Evolutionary conservation across 2,888 invertebrate genomes (phyloP).

Genomic region (Calameuta idolon): DNA sequence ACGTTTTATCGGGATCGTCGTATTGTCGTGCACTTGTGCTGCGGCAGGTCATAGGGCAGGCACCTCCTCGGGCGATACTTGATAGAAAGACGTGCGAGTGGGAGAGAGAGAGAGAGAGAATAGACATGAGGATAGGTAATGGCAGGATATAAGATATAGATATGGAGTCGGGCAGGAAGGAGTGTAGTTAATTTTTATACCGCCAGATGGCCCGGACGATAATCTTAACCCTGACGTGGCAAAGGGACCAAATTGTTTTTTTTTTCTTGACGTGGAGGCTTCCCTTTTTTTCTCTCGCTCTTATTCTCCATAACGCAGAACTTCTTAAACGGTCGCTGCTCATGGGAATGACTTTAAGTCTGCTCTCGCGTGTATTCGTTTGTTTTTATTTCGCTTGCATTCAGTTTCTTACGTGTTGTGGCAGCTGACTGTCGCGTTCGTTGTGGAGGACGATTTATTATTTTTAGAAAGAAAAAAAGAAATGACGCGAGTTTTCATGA

Average conservation of each 20-base stretch:
- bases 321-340: background rate
- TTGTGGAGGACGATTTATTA: background rate
- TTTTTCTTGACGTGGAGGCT: background rate
- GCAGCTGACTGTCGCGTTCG: background rate
- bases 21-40: background rate
- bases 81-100: background rate
- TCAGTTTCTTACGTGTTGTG: background rate
- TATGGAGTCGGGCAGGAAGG: background rate
- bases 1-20: background rate
- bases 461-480: background rate
- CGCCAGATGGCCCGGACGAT: background rate
- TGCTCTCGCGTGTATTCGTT: background rate
- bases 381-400: background rate
- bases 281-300: background rate
- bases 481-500: background rate
- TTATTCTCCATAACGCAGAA: background rate
- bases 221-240: background rate
- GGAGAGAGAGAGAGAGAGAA: background rate
- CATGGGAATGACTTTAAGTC: background rate
- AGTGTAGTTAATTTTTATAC: background rate
- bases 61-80: background rate
- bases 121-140: background rate
- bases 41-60: background rate
- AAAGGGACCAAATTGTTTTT: background rate
- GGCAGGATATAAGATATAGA: background rate